phyloP scores from a whole-genome alignment of 2,888 invertebrate species.

The Lasioglossum figueresi region DNA sequence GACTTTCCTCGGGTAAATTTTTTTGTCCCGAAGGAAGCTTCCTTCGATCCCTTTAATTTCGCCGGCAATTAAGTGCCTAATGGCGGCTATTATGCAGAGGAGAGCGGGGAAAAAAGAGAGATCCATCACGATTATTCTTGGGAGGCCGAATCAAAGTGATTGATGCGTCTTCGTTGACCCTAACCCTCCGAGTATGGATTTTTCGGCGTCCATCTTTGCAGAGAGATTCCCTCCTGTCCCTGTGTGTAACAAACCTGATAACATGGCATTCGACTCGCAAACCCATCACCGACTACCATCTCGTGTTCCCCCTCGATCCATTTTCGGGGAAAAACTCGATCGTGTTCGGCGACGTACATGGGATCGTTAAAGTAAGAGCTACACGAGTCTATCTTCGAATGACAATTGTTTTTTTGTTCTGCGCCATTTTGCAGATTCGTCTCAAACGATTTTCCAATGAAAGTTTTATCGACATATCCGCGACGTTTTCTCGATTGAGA shows the following conservation, averaged over 20 bases:
- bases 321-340: not conserved
- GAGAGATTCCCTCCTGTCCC: not conserved
- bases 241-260: not conserved
- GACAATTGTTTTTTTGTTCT: not conserved
- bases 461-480: not conserved
- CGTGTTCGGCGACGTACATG: not conserved
- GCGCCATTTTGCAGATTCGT: not conserved
- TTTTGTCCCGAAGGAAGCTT: not conserved
- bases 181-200: conserved; percentile 43
- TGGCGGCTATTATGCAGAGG: not conserved
- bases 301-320: not conserved
- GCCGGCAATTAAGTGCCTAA: not conserved
- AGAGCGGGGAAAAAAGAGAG: not conserved
- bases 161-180: conserved; percentile 44
- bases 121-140: conserved; percentile 32
- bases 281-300: not conserved
- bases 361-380: not conserved
- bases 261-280: conserved; percentile 10
- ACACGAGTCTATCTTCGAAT: not conserved
- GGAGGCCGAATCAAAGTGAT: conserved; percentile 51
- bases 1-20: not conserved
- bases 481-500: not conserved
- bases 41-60: not conserved
- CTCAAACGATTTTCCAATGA: not conserved
- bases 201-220: conserved; percentile 44